Percentiles rank a stretch among this genome's conserved stretches.
Evolutionary conservation across 2,113 vertebrate species (phyloP).

Genomic region (Ahaetulla prasina): DNA sequence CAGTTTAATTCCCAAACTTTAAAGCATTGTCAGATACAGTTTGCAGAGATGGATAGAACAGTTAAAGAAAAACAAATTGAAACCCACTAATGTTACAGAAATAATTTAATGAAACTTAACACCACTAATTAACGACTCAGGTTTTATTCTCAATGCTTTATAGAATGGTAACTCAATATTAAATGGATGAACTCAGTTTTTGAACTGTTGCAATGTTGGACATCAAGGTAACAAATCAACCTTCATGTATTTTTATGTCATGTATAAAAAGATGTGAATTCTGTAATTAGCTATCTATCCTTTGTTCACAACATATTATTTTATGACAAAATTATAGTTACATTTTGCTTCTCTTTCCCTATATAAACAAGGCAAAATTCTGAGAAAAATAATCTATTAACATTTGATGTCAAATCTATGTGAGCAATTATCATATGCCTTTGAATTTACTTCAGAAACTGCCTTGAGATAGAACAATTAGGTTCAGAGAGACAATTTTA

Average conservation of each 20-base stretch:
- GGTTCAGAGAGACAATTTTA: background rate
- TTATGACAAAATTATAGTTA: background rate
- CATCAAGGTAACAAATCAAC: background rate
- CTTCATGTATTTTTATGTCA: background rate
- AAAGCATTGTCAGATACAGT: background rate
- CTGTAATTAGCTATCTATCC: background rate
- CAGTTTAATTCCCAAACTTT: background rate
- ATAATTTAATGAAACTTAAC: background rate
- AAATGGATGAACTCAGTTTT: background rate
- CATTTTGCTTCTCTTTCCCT: background rate
- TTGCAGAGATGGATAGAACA: background rate
- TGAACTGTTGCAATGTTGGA: background rate
- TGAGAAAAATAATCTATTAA: background rate
- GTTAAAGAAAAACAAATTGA: background rate
- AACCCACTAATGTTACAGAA: background rate
- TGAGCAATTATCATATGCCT: background rate
- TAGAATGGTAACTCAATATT: background rate
- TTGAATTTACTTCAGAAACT: background rate
- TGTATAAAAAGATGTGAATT: background rate
- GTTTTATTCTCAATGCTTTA: background rate
- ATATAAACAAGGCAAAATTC: too few relatives aligned
- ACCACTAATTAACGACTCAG: background rate
- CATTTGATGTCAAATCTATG: background rate
- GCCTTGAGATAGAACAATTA: background rate
- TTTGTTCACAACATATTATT: background rate